Conservation (phyloP, 1,140 invertebrate genomes). For the Phocides pigmalion region DNA sequence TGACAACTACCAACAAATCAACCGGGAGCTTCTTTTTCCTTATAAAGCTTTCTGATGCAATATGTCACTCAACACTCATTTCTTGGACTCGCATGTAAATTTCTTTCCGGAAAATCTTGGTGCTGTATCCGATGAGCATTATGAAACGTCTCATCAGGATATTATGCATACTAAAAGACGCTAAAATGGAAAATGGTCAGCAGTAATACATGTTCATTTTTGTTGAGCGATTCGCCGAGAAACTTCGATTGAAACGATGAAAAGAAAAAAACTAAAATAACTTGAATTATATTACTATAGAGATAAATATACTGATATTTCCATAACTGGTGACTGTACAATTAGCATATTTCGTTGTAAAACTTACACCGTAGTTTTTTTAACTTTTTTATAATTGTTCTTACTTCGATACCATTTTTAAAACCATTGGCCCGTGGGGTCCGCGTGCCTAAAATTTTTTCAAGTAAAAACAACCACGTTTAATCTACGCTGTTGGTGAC, state of each 20-base stretch:
- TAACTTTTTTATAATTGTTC: not conserved
- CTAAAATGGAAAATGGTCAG: constrained; percentile 54
- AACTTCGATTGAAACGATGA: constrained; percentile 17
- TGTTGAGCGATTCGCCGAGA: constrained; percentile 46
- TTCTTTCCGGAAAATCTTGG: too few species aligned
- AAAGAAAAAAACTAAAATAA: not conserved
- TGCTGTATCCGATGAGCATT: constrained; percentile 49
- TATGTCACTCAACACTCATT: constrained; percentile 66
- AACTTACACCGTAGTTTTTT: constrained; percentile 1
- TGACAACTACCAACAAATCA: too few species aligned
- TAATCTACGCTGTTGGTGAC: too few species aligned
- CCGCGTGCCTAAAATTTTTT: too few species aligned
- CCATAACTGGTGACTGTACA: not conserved
- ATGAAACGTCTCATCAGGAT: constrained; percentile 47
- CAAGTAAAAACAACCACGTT: too few species aligned
- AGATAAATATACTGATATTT: not conserved
- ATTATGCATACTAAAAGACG: constrained; percentile 48
- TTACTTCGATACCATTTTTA: too few species aligned
- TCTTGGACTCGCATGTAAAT: constrained; percentile 27
- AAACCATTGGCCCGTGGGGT: too few species aligned
- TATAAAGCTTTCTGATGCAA: constrained; percentile 47
- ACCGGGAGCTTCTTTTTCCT: too few species aligned
- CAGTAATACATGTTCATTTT: constrained; percentile 56
- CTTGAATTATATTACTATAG: not conserved
- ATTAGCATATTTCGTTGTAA: not conserved